Base-by-base conservation (phyloP, 1,140 invertebrate species). In the Spodoptera frugiperda region DNA sequence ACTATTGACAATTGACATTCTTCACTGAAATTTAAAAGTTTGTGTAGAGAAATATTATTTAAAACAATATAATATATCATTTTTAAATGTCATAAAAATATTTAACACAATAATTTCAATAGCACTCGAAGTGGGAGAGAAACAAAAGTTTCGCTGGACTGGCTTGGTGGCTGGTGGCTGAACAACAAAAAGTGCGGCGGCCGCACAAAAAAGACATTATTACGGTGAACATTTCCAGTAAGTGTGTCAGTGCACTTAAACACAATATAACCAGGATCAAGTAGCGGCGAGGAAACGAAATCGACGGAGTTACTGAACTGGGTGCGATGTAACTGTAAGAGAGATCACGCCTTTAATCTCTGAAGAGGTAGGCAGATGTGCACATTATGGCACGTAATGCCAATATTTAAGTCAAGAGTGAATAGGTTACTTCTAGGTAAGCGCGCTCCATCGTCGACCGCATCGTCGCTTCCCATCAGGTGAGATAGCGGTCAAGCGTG, bases 181-280 rank as follows among this genome's bases (percentile, higher is more conserved):
- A 0, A 11, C 61, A n/a, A 65, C 61, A 65, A 65, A 65, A 65
- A 17, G 15, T 46, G 14, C 2, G 59, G 4, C 9, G 19, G 8
- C 17, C 33, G 19, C 12, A 65, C 17, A 65, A 65, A 65, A 65
- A 65, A 61, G 0, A 61, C 44, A 61, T 44, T 39, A 44, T 44
- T 65, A 65, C 61, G 61, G 44, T 65, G 44, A 65, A 65, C 30
- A 33, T 61, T 61, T 25, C 54, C 57, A 21, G 61, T 48, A 65
- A 65, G 2, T 65, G 44, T 48, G 39, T 65, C 44, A 65, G 11
- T 65, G 44, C 39, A 65, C 11, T 65, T 21, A n/a, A 65, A 65
- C 30, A 30, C 57, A 61, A 61, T 15, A 61, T 19, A 61, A 61
- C 57, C 57, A 61, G 57, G 57, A 61, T 44, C 44, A 39, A 61